A percentile compares a stretch with the other conserved stretches of the same genome.
These are phyloP conservation scores for Hecatera dysodea DNA, from an alignment of 2,888 invertebrate genomes.

Conservation along the genomic window DNA sequence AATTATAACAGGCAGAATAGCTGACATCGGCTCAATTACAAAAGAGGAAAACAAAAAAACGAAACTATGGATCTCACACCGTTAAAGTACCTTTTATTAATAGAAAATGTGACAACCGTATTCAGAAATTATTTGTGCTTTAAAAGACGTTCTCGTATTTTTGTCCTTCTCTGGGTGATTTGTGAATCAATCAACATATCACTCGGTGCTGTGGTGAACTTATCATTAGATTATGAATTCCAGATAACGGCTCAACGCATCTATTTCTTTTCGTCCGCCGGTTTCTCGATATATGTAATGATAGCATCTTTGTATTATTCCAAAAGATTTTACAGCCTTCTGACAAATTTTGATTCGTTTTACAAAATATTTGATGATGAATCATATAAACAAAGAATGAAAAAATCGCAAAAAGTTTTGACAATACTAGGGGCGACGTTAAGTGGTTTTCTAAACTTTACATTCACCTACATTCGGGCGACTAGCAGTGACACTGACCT, in stretches of 20 bases:
- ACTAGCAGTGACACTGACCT: neutral
- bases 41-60: too few relatives aligned
- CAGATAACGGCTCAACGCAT: constrained; percentile 19
- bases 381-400: constrained; percentile 38
- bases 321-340: constrained; percentile 40
- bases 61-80: constrained; percentile 58
- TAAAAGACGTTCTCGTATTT: constrained; percentile 41
- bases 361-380: constrained; percentile 30
- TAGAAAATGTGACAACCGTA: constrained; percentile 63
- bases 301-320: constrained; percentile 45
- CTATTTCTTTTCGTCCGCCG: constrained; percentile 47
- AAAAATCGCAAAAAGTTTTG: constrained; percentile 41
- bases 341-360: constrained; percentile 52
- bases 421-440: constrained; percentile 2
- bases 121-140: constrained; percentile 64
- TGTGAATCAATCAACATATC: constrained; percentile 17
- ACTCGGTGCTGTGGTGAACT: neutral
- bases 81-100: constrained; percentile 53
- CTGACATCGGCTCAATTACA: too few relatives aligned
- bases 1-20: neutral
- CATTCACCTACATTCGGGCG: constrained; percentile 8
- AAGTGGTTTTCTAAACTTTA: neutral
- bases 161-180: constrained; percentile 38
- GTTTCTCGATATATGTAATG: constrained; percentile 49
- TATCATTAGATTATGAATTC: neutral